These are phyloP conservation scores for Solenopsis invicta DNA, from an alignment of 1,140 invertebrate species.

Conservation along the genomic window DNA sequence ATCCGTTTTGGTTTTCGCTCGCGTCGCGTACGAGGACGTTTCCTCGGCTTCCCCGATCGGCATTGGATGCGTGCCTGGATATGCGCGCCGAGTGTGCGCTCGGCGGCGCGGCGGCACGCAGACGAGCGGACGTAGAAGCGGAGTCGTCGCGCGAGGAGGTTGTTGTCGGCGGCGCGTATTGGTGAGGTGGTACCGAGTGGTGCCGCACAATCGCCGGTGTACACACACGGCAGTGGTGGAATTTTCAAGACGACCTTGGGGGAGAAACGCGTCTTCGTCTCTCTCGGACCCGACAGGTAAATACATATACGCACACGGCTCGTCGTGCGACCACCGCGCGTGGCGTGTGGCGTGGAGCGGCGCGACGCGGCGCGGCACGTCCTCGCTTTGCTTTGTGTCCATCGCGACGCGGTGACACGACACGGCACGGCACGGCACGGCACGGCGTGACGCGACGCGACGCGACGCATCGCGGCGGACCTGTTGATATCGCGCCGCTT, in stretches of 20 bases:
- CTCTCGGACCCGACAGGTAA: slow-evolving; percentile 29
- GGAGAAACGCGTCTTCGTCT: no score
- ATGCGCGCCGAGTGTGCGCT: slow-evolving; percentile 26
- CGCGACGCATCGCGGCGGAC: slow-evolving; percentile 5
- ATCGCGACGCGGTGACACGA: no score
- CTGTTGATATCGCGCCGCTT: slow-evolving; percentile 55
- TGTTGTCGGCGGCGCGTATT: slow-evolving; percentile 39
- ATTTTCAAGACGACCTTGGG: slow-evolving; percentile 54
- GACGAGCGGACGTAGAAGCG: slow-evolving; percentile 21
- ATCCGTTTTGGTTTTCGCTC: neutral
- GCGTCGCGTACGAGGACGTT: neutral
- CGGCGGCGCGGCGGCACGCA: slow-evolving; percentile 1
- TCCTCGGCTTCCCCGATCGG: neutral
- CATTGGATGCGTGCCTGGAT: neutral
- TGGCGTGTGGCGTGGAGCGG: no score
- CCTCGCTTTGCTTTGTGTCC: slow-evolving; percentile 23
- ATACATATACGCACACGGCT: slow-evolving; percentile 32
- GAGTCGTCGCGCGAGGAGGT: no score
- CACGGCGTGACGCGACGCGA: no score
- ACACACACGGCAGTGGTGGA: slow-evolving; percentile 39
- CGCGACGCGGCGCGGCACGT: neutral
- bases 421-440: no score
- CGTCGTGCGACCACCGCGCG: no score
- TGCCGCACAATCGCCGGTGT: slow-evolving; percentile 28
- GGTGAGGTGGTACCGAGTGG: slow-evolving; percentile 50